Evolutionary conservation across 2,888 invertebrate genomes (phyloP).

Genomic region (Pecten maximus): DNA sequence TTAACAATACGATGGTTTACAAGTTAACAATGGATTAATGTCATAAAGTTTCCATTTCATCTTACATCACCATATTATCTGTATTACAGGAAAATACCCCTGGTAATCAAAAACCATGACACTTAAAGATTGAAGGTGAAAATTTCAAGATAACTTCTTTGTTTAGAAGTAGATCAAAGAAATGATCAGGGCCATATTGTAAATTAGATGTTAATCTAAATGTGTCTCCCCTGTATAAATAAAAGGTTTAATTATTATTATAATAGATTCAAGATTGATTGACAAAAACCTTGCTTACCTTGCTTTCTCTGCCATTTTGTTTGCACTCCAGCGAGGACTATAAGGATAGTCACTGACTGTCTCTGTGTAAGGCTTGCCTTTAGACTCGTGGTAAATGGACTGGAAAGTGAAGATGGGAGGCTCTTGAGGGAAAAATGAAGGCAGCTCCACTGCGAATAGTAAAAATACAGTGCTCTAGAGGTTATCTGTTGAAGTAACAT

Average conservation of each 20-base stretch:
- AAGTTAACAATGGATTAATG: not conserved
- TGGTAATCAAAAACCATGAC: too few species aligned
- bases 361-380: conserved; percentile 82
- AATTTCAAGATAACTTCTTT: too few species aligned
- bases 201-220: too few species aligned
- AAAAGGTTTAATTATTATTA: too few species aligned
- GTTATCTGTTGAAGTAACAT: not conserved
- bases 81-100: too few species aligned
- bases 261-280: too few species aligned
- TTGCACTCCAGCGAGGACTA: conserved; percentile 81
- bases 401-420: conserved; percentile 81
- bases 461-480: conserved; percentile 9
- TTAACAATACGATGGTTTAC: not conserved
- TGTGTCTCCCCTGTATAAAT: too few species aligned
- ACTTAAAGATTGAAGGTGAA: too few species aligned
- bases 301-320: conserved; percentile 82
- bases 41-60: not conserved
- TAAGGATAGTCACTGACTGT: conserved; percentile 79
- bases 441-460: conserved; percentile 82
- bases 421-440: conserved; percentile 81
- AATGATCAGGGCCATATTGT: too few species aligned
- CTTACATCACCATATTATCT: too few species aligned
- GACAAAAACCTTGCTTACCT: conserved; percentile 65
- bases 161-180: too few species aligned
- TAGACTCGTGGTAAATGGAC: conserved; percentile 82